Base-by-base conservation (phyloP, 2,888 invertebrate species). In the Stenoptilia bipunctidactyla region DNA sequence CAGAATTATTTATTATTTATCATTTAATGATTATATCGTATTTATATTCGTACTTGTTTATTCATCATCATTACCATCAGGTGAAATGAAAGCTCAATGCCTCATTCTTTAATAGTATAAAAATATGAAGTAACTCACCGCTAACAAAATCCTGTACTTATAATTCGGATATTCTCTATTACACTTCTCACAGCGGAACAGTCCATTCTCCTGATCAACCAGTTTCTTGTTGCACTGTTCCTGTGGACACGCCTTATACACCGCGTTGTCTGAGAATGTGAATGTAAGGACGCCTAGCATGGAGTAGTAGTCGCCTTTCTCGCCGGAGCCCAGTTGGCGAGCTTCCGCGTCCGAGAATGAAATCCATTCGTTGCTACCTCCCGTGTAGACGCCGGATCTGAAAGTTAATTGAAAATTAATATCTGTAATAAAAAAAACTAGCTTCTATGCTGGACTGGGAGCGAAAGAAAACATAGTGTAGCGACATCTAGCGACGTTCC, bases 131-230 rank as follows among this genome's bases (percentile, higher is more conserved):
- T n/a, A n/a, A 87, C 90, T 89, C 70, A 96, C 95, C 57, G 86
- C 87, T 15, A 94, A 69, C 40, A 98, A 80, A 48, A 97, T 77
- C 34, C 97, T 87, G 76, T 94, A 95, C 59, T 94, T 94, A 69
- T 90, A 98, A 52, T 91, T 91, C 0, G 92, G 90, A 63, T 87
- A 93, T 49, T 94, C 94, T 40, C 89, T 85, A 57, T 91, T 89
- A 67, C 99, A 99, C 71, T 98, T 98, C 68, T 98, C 98, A 71
- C 99, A 99, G 39, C 96, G 86, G 73, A 89, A 98, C 61, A 90
- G 86, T 0, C 94, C 95, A 58, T 95, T 95, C 47, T 91, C 91
- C 58, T 92, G 88, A 67, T 98, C 97, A 6, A 95, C 82, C 0
- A 98, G 85, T 73, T 99, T 99, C 74, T 99, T 99, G 66, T 97